Conservation (phyloP, 2,888 invertebrate genomes). For the Amphipoea oculea region DNA sequence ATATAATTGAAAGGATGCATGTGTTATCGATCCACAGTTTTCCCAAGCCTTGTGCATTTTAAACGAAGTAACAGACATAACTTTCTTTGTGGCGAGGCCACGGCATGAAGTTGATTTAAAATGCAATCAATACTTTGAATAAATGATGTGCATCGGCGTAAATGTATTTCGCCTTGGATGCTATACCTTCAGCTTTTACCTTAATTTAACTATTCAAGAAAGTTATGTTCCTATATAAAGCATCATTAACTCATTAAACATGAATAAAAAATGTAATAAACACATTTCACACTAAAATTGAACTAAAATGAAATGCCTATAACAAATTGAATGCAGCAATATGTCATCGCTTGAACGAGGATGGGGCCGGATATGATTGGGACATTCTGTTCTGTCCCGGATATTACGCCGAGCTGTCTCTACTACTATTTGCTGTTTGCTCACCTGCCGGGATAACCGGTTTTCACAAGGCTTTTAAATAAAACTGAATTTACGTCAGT, state of each 20-base stretch:
- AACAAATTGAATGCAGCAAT: constrained; percentile 52
- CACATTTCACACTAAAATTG: not conserved
- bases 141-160: constrained; percentile 27
- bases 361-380: constrained; percentile 74
- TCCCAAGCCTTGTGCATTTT: constrained; percentile 37
- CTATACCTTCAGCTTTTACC: not conserved
- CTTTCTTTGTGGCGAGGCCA: constrained; percentile 18
- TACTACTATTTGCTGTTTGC: constrained; percentile 67
- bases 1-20: constrained; percentile 49
- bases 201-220: not conserved
- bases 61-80: constrained; percentile 14
- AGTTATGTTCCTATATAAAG: not conserved
- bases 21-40: constrained; percentile 47
- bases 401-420: constrained; percentile 74
- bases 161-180: not conserved
- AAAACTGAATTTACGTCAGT: constrained; percentile 49
- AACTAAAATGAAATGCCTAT: constrained; percentile 27
- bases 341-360: constrained; percentile 48
- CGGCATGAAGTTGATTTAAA: constrained; percentile 34
- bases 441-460: constrained; percentile 64
- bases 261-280: not conserved
- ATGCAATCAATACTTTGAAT: constrained; percentile 50
- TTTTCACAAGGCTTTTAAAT: constrained; percentile 46
- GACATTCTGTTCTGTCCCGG: constrained; percentile 72
- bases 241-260: not conserved